Conservation (phyloP, 2,113 vertebrate species). For the Amphiprion ocellaris region DNA sequence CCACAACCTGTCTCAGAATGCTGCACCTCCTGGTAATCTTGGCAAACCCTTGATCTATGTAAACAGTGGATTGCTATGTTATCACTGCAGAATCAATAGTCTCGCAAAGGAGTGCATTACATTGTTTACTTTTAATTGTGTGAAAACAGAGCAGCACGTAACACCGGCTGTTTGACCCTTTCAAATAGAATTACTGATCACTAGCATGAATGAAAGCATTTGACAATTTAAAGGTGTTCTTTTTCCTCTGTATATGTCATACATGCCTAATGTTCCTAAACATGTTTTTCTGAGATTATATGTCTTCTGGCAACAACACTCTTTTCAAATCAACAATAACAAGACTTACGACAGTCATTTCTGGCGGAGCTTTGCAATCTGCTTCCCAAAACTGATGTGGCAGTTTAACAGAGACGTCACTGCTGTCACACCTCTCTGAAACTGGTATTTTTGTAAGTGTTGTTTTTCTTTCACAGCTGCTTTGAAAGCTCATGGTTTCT, state of each 20-base stretch:
- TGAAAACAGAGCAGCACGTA: constrained; percentile 24
- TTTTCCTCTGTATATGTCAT: not conserved
- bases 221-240: constrained; percentile 1
- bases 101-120: constrained; percentile 34
- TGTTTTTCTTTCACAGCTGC: constrained; percentile 12
- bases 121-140: constrained; percentile 51
- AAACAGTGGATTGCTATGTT: constrained; percentile 72
- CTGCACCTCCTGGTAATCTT: constrained; percentile 76
- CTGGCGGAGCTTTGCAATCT: not conserved
- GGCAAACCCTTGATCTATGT: constrained; percentile 74
- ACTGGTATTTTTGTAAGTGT: constrained; percentile 22
- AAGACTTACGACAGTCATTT: not conserved
- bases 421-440: constrained; percentile 13
- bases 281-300: not conserved
- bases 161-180: constrained; percentile 6
- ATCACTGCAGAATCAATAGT: constrained; percentile 58
- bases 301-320: not conserved
- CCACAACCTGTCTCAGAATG: constrained; percentile 77
- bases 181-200: constrained; percentile 2
- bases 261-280: not conserved
- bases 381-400: not conserved
- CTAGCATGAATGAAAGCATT: not conserved
- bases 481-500: not conserved
- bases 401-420: not conserved
- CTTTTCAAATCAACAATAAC: not conserved